Base-by-base conservation (phyloP, 2,113 vertebrate species). In the Eulacestoma nigropectus region DNA sequence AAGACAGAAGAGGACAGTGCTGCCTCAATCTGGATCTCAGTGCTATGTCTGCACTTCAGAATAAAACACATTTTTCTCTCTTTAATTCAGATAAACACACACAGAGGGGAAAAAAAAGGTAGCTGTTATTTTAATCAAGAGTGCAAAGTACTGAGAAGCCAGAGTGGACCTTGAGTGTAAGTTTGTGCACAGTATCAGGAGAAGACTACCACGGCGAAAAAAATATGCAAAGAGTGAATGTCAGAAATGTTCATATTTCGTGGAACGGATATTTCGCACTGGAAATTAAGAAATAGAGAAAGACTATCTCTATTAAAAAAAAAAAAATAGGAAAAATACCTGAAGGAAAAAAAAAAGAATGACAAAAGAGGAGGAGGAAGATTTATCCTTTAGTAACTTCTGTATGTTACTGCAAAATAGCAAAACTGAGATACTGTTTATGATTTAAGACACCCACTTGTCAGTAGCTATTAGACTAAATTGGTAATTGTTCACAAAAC, bases 401-500 rank as follows among this genome's bases (percentile, higher is more conserved):
- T 87, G 30, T 82, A 79, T 64, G 12, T 35, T 76, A 59, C 29
- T 49, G 60, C 27, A 84, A 87, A 92, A 89, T 25, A 68, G 32
- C 41, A 92, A 88, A 65, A 47, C 60, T 39, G 29, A 37, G 20
- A 81, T 42, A 83, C 17, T 57, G 22, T 70, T 86, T n/a, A 83
- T 52, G 37, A 57, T 95, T 96, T 91, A 74, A 96, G 70, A 90
- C 30, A 87, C 60, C 35, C 44, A 70, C 80, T 70, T 97, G 96
- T 95, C 90, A 97, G 73, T 50, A 90, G 56, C 59, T 91, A 64
- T 30, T 35, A 75, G 49, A 93, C 85, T 96, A 90, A 96, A 88
- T 68, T 89, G 86, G 75, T 96, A 97, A 96, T 67, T 97, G 81
- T 92, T 93, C 89, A 95, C 77, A 84, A 94, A 97, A 95, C 33